Percentiles rank a stretch among this genome's conserved stretches.
Conservation (phyloP, 37 sponge, comb jelly and placozoan species). For the Halisarca cf. caerulea region DNA sequence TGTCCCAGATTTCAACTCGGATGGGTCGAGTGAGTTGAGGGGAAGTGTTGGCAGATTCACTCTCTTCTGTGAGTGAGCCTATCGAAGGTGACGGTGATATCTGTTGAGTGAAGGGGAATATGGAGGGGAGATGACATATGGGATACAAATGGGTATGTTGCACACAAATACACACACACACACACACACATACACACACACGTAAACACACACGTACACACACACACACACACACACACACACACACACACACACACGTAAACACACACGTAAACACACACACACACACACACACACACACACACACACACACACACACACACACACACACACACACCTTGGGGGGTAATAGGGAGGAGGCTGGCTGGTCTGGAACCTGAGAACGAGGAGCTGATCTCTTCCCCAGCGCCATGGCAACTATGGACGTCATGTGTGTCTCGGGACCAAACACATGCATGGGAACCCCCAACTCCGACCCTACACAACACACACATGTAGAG, state of each 20-base stretch:
- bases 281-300: background rate
- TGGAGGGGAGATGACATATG: background rate
- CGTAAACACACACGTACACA: background rate
- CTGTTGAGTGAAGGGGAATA: background rate
- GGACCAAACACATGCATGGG: constrained; percentile 94
- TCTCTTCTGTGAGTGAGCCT: background rate
- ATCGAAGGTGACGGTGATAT: background rate
- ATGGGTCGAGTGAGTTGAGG: background rate
- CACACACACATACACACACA: no score
- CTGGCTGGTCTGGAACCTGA: background rate
- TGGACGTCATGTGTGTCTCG: constrained; percentile 97
- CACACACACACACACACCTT: constrained; percentile 22
- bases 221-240: background rate
- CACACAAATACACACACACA: no score
- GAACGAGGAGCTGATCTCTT: constrained; percentile 47
- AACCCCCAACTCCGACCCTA: constrained; percentile 76
- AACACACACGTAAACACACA: constrained; percentile 22
- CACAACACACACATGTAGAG: background rate
- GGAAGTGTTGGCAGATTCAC: background rate
- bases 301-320: background rate
- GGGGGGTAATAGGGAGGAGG: no score
- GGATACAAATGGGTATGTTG: no score
- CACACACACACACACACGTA: background rate
- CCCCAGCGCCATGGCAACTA: constrained; percentile 90
- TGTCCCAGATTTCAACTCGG: constrained; percentile 50